phyloP scores from a whole-genome alignment of 2,113 vertebrate species.

The Chionis minor region DNA sequence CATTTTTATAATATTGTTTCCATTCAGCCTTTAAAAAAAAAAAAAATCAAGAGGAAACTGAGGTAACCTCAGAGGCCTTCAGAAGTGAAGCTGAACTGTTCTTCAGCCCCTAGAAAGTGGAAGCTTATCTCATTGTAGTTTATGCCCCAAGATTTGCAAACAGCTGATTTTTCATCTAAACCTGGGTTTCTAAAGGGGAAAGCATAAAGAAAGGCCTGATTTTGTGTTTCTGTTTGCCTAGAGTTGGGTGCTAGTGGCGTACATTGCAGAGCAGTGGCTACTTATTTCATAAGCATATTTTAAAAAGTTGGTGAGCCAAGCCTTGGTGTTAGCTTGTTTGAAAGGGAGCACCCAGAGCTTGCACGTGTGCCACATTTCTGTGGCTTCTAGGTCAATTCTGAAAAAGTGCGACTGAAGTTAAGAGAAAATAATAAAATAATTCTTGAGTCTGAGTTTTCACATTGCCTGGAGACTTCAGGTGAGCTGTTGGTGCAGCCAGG shows the following conservation, averaged over 20 bases:
- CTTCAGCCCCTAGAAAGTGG: background rate
- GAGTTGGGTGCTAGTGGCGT: background rate
- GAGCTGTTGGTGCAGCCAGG: background rate
- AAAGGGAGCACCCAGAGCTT: background rate
- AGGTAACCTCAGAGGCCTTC: background rate
- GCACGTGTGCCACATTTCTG: accelerated
- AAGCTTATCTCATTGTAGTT: background rate
- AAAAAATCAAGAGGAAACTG: background rate
- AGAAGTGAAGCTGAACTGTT: background rate
- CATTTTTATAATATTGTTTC: background rate
- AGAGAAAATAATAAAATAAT: background rate
- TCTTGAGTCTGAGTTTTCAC: background rate
- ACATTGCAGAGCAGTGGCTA: background rate
- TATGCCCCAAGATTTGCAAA: background rate
- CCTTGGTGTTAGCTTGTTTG: background rate
- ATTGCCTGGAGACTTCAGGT: background rate
- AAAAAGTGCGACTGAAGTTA: background rate
- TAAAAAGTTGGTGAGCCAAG: background rate
- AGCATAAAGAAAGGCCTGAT: background rate
- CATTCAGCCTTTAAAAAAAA: background rate
- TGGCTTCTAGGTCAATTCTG: background rate
- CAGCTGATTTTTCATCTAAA: background rate
- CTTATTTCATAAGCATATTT: background rate
- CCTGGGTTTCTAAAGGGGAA: background rate
- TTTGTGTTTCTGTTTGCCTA: background rate